These are phyloP conservation scores for Xanthostigma xanthostigma DNA, from an alignment of 2,888 invertebrate species.

Conservation along the genomic window DNA sequence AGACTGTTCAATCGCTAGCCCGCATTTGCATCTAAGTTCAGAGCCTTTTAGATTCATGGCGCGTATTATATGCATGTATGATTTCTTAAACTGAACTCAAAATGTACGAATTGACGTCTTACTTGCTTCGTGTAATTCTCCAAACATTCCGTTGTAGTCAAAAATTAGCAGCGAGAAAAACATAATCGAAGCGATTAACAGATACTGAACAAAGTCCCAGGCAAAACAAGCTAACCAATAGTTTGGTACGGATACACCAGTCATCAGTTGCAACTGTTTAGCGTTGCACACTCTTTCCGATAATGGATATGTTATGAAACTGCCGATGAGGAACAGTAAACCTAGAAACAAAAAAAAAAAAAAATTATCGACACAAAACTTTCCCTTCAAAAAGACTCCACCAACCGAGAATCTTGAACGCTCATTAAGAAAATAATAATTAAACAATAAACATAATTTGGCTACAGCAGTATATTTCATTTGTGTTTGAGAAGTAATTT, in stretches of 20 bases:
- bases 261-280: conserved; percentile 51
- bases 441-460: no score
- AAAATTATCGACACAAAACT: neutral
- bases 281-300: conserved; percentile 44
- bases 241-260: conserved; percentile 39
- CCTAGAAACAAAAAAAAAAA: conserved; percentile 22
- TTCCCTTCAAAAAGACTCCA: conserved; percentile 2
- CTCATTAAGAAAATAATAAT: no score
- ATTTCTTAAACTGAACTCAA: no score
- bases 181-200: conserved; percentile 19
- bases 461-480: no score
- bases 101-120: conserved; percentile 1
- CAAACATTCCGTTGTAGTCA: conserved; percentile 18
- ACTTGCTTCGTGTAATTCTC: conserved; percentile 18
- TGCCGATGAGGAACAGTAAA: conserved; percentile 30
- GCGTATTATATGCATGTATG: no score
- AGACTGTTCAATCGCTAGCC: no score
- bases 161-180: conserved; percentile 10
- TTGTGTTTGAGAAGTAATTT: no score
- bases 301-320: conserved; percentile 44
- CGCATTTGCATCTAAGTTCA: no score
- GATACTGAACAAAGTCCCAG: conserved; percentile 35
- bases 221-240: conserved; percentile 49
- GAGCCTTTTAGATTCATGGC: no score
- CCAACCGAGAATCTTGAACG: no score